Percentiles rank a stretch among this genome's conserved stretches.
Conservation (phyloP, 2,113 vertebrate species). For the Phalacrocorax aristotelis region DNA sequence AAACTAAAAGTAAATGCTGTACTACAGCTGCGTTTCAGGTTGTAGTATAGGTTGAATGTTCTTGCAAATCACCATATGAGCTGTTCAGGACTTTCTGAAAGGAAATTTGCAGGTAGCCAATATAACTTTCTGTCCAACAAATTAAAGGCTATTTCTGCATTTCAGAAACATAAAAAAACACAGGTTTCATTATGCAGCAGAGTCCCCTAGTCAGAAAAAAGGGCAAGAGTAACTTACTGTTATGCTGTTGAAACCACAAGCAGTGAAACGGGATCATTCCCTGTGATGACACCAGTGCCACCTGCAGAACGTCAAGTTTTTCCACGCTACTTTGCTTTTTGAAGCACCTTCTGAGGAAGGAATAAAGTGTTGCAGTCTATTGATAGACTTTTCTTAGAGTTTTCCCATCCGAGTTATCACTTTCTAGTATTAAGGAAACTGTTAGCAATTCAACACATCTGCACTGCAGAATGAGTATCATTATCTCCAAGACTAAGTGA, state of each 20-base stretch:
- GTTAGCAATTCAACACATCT: not conserved
- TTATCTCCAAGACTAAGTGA: not conserved
- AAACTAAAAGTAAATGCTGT: not conserved
- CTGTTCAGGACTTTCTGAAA: not conserved
- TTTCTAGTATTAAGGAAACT: not conserved
- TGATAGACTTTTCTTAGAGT: not conserved
- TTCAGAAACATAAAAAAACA: not conserved
- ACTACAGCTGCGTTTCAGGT: not conserved
- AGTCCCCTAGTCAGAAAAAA: not conserved
- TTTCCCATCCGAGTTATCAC: not conserved
- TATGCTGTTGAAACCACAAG: not conserved
- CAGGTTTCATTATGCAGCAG: not conserved
- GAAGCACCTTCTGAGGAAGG: not conserved
- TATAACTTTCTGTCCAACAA: not conserved
- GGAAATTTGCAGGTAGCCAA: not conserved
- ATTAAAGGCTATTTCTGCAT: not conserved
- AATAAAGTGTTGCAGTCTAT: not conserved
- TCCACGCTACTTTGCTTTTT: not conserved
- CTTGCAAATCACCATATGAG: not conserved
- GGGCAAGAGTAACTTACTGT: not conserved
- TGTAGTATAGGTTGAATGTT: not conserved
- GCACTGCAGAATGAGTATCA: not conserved
- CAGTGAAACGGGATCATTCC: not conserved
- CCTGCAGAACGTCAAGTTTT: not conserved
- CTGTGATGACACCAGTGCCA: not conserved